phyloP scores from a whole-genome alignment of 1,140 invertebrate genomes.

The Geopemphigus sp. region DNA sequence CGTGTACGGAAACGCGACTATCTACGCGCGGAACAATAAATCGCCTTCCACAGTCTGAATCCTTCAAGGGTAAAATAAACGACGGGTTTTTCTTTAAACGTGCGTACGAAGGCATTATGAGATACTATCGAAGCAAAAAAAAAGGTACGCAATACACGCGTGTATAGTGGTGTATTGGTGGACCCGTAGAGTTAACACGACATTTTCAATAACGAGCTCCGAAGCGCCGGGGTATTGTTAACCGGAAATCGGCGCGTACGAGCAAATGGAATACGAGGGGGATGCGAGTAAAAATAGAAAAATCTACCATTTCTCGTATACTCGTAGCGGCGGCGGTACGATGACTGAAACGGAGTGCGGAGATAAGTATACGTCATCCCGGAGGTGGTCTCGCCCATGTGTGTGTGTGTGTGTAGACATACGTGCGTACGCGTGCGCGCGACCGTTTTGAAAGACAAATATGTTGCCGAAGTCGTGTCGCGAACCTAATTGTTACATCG shows the following conservation, averaged over 20 bases:
- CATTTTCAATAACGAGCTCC: slow-evolving; percentile 21
- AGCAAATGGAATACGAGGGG: too few relatives aligned
- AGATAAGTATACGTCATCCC: not conserved
- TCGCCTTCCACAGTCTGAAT: too few relatives aligned
- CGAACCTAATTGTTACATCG: slow-evolving; percentile 21
- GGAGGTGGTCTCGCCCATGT: not conserved
- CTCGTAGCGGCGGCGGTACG: not conserved
- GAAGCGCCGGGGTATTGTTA: not conserved
- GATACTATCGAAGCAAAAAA: too few relatives aligned
- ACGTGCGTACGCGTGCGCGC: too few relatives aligned
- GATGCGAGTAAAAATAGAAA: slow-evolving; percentile 25
- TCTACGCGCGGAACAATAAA: too few relatives aligned
- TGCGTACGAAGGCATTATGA: too few relatives aligned
- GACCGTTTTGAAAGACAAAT: slow-evolving; percentile 14
- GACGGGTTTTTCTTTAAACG: too few relatives aligned
- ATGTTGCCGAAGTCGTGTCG: slow-evolving; percentile 22
- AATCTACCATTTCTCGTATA: not conserved
- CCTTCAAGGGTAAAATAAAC: too few relatives aligned
- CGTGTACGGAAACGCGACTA: too few relatives aligned
- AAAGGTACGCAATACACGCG: not conserved
- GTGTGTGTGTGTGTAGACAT: too few relatives aligned
- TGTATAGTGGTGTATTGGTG: not conserved
- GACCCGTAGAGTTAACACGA: not conserved
- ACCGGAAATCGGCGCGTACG: not conserved
- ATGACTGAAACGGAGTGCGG: not conserved